Evolutionary conservation across 2,113 vertebrate genomes (phyloP).

Genomic region (Opisthocomus hoazin): DNA sequence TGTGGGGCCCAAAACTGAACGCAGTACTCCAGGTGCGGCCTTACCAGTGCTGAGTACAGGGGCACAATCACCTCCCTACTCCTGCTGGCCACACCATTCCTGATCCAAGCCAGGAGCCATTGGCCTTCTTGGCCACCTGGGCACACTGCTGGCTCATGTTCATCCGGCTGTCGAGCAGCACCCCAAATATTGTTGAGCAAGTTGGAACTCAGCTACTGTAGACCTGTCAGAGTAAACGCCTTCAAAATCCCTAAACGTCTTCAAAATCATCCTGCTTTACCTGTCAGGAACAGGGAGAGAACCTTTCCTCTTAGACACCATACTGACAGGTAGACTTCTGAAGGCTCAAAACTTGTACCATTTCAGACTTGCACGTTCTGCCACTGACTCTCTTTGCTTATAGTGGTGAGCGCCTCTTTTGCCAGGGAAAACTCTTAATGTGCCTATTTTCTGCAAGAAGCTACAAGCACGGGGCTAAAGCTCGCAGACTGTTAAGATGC

Average conservation of each 20-base stretch:
- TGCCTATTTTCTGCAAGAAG: neutral
- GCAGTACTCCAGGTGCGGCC: too few species aligned
- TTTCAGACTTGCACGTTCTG: neutral
- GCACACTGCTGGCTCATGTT: too few species aligned
- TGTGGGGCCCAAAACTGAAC: too few species aligned
- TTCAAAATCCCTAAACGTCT: neutral
- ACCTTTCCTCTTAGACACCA: neutral
- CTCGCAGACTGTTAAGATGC: neutral
- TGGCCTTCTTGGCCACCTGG: too few species aligned
- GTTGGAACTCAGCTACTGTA: neutral
- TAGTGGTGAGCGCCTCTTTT: neutral
- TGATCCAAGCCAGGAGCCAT: too few species aligned
- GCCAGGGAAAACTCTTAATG: neutral
- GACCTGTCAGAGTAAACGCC: neutral
- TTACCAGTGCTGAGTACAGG: too few species aligned
- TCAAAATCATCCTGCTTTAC: neutral
- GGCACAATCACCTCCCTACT: too few species aligned
- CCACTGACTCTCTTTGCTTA: neutral
- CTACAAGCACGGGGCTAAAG: neutral
- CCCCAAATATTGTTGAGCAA: neutral
- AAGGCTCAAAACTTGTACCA: neutral
- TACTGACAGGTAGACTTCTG: neutral
- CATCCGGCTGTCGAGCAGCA: too few species aligned
- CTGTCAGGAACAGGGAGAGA: neutral
- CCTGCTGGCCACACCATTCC: too few species aligned